Evolutionary conservation across 2,888 invertebrate genomes (phyloP).

Genomic region (Neoscelio sp.): DNA sequence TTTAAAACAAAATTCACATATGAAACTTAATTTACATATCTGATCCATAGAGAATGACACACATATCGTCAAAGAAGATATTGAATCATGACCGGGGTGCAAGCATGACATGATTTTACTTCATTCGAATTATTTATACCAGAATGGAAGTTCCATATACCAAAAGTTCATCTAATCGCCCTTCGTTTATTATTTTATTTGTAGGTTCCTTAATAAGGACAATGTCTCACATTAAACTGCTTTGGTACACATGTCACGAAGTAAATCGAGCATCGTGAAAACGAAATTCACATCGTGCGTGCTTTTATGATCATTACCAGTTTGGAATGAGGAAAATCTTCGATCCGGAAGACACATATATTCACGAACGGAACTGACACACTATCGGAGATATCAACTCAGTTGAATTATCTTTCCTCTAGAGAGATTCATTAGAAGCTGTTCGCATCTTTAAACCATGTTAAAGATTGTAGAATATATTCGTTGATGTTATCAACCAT

Average conservation of each 20-base stretch:
- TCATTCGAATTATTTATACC: too few relatives aligned
- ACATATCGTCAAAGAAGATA: conserved; percentile 1
- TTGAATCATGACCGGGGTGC: conserved; percentile 17
- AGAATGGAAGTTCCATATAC: too few relatives aligned
- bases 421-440: conserved; percentile 1
- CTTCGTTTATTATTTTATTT: background rate
- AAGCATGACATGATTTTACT: too few relatives aligned
- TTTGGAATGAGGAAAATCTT: conserved; percentile 8
- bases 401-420: conserved; percentile 3
- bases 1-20: conserved; percentile 27
- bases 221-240: background rate
- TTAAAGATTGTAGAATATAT: background rate
- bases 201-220: conserved; percentile 2
- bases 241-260: conserved; percentile 25
- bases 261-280: conserved; percentile 33
- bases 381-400: conserved; percentile 5
- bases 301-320: conserved; percentile 11
- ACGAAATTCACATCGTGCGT: conserved; percentile 10
- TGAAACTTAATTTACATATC: conserved; percentile 19
- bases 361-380: background rate
- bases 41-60: conserved; percentile 18
- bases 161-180: background rate
- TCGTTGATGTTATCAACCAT: conserved; percentile 3
- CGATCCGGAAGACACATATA: background rate
- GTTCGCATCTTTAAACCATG: background rate